phyloP scores from a whole-genome alignment of 1,140 invertebrate species.

The Drosophila fuyamai region DNA sequence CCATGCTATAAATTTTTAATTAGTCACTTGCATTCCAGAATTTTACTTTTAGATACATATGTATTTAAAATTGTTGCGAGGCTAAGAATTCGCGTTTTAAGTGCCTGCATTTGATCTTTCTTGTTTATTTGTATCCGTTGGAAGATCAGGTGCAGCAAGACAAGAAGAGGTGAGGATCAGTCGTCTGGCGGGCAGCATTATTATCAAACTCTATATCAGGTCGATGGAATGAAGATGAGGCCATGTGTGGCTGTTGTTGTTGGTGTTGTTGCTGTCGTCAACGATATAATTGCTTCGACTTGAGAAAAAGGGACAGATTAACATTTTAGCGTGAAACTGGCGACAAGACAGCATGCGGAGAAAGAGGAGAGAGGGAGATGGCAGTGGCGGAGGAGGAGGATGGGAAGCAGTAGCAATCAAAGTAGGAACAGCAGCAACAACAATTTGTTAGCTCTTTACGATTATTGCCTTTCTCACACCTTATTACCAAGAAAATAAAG shows the following conservation, averaged over 20 bases:
- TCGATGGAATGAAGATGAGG: constrained; percentile 43
- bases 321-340: constrained; percentile 74
- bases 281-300: constrained; percentile 50
- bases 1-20: no score
- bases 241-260: constrained; percentile 14
- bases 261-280: constrained; percentile 29
- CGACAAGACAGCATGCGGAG: constrained; percentile 17
- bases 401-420: constrained; percentile 33
- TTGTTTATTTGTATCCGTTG: not conserved
- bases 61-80: no score
- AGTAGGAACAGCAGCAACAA: constrained; percentile 53
- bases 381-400: not conserved
- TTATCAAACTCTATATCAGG: constrained; percentile 38
- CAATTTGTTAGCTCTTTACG: constrained; percentile 84
- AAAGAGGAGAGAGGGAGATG: not conserved
- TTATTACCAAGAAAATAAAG: constrained; percentile 84
- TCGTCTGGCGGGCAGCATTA: constrained; percentile 2
- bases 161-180: not conserved
- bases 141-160: constrained; percentile 10
- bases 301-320: constrained; percentile 71
- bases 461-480: constrained; percentile 84
- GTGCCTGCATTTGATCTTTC: not conserved
- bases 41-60: no score
- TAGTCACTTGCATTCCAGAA: no score
- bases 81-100: no score